A percentile compares a stretch with the other conserved stretches of the same genome.
phyloP scores from a whole-genome alignment of 2,797 vertebrate genomes.

The Mormyrus proboscirostris region DNA sequence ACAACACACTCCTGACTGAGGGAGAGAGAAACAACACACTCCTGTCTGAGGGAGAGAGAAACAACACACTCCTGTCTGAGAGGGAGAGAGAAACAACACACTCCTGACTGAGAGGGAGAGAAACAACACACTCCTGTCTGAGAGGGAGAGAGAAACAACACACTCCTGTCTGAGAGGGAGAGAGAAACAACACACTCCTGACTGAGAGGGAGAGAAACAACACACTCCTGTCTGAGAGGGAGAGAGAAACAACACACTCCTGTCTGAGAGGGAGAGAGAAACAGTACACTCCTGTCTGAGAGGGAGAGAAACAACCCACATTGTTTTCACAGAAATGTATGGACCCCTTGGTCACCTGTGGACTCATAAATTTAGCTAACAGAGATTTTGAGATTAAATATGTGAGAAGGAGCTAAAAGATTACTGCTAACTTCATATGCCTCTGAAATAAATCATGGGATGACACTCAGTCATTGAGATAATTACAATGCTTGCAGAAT shows the following conservation, averaged over 20 bases:
- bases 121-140: background rate
- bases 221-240: no score
- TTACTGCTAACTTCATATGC: background rate
- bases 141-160: background rate
- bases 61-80: no score
- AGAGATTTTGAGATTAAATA: background rate
- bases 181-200: no score
- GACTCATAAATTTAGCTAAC: background rate
- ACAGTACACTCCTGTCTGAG: no score
- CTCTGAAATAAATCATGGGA: background rate
- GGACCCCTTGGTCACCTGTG: background rate
- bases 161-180: background rate
- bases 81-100: no score
- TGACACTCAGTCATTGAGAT: background rate
- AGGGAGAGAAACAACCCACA: background rate
- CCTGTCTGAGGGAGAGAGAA: no score
- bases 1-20: no score
- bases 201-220: no score
- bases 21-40: no score
- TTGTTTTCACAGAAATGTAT: background rate
- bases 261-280: no score
- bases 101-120: no score
- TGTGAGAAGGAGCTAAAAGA: background rate
- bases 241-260: no score
- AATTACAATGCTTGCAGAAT: slow-evolving; percentile 1